These are phyloP conservation scores for Eufriesea mexicana DNA, from an alignment of 1,140 invertebrate species.

Conservation along the genomic window DNA sequence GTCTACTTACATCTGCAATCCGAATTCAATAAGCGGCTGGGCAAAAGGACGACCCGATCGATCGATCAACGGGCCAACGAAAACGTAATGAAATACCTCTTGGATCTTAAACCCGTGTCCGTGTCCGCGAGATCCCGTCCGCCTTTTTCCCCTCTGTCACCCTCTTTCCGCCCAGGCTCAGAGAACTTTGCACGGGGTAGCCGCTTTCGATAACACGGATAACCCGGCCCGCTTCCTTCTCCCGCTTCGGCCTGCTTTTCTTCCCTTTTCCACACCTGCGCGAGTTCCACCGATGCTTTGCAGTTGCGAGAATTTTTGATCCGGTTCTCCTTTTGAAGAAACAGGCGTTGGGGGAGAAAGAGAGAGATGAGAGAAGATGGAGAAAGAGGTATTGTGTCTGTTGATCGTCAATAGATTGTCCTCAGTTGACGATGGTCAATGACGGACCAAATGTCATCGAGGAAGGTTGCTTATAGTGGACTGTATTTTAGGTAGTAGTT, in stretches of 20 bases:
- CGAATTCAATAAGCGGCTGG: conserved; percentile 22
- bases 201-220: conserved; percentile 57
- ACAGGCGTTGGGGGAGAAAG: too few species aligned
- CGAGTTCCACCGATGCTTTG: too few species aligned
- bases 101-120: conserved; percentile 19
- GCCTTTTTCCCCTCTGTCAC: background rate
- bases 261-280: conserved; percentile 38
- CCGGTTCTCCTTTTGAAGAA: conserved; percentile 25
- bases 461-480: too few species aligned
- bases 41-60: background rate
- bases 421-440: too few species aligned
- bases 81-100: conserved; percentile 19
- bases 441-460: too few species aligned
- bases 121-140: background rate
- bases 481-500: too few species aligned
- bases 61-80: conserved; percentile 12
- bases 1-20: conserved; percentile 25
- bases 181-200: conserved; percentile 38
- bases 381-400: too few species aligned
- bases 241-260: background rate
- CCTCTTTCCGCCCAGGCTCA: background rate
- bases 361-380: too few species aligned
- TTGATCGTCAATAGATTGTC: too few species aligned
- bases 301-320: conserved; percentile 58
- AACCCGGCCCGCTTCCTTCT: background rate